A percentile compares a stretch with the other conserved stretches of the same genome.
Evolutionary conservation across 2,888 invertebrate species (phyloP).

Genomic region (Loripinus fragilis): DNA sequence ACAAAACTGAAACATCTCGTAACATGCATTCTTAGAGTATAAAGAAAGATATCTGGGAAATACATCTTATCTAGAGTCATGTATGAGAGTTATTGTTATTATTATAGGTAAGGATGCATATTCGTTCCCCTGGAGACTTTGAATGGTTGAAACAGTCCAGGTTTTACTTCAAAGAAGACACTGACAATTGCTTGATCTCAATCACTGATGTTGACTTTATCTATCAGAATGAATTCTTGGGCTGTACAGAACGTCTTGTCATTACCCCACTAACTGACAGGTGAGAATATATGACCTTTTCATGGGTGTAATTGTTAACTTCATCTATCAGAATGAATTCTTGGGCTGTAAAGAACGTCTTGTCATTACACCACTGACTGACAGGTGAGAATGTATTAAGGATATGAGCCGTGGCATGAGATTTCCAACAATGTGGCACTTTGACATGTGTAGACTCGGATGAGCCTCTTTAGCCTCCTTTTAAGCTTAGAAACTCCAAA

Average conservation of each 20-base stretch:
- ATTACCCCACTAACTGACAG: slow-evolving; percentile 98
- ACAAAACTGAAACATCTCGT: no score
- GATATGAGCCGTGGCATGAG: no score
- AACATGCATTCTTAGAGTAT: no score
- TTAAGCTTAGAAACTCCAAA: no score
- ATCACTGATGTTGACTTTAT: slow-evolving; percentile 97
- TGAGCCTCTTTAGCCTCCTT: no score
- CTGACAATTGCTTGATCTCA: slow-evolving; percentile 95
- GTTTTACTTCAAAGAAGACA: slow-evolving; percentile 98
- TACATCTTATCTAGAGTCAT: no score
- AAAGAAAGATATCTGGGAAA: no score
- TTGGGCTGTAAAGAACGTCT: slow-evolving; percentile 97
- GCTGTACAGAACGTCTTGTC: slow-evolving; percentile 97
- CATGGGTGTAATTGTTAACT: no score
- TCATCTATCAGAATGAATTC: slow-evolving; percentile 98
- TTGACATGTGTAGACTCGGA: no score
- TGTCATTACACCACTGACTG: slow-evolving; percentile 98
- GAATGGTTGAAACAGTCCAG: slow-evolving; percentile 99
- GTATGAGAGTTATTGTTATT: no score
- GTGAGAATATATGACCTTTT: no score
- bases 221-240: slow-evolving; percentile 98
- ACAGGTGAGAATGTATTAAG: slow-evolving; percentile 92
- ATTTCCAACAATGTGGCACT: no score
- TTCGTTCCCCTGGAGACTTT: slow-evolving; percentile 95
- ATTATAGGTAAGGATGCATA: slow-evolving; percentile 91